These are phyloP conservation scores for Progne subis DNA, from an alignment of 2,113 vertebrate species.

Conservation along the genomic window DNA sequence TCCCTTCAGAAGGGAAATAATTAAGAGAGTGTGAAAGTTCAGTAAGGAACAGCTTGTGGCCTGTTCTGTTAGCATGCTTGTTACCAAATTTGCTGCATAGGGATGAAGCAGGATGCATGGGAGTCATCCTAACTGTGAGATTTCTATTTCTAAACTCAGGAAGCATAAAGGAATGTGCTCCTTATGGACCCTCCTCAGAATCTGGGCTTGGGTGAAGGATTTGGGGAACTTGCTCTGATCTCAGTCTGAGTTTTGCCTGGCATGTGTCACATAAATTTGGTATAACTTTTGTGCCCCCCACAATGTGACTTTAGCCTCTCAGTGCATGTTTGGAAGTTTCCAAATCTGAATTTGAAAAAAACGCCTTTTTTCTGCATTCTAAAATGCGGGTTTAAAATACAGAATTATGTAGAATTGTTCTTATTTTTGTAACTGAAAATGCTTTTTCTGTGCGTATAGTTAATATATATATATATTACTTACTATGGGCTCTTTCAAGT, in stretches of 20 bases:
- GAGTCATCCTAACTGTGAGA: not conserved
- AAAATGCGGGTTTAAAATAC: not conserved
- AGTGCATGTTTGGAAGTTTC: not conserved
- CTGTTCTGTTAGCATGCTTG: not conserved
- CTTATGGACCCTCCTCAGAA: not conserved
- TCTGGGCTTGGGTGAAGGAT: not conserved
- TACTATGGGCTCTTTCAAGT: constrained; percentile 53
- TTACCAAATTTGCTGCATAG: not conserved
- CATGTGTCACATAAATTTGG: not conserved
- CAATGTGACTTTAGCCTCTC: not conserved
- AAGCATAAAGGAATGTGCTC: not conserved
- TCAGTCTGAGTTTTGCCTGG: not conserved
- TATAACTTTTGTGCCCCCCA: not conserved
- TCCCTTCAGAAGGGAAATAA: not conserved
- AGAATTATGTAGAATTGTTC: not conserved
- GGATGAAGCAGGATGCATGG: not conserved
- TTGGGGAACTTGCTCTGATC: not conserved
- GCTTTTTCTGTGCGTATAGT: constrained; percentile 11
- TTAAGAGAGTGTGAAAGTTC: not conserved
- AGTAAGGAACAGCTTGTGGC: not conserved
- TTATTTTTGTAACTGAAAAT: constrained; percentile 15
- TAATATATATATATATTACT: not conserved
- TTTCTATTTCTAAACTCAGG: not conserved
- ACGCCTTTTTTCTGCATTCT: not conserved
- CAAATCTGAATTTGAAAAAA: not conserved